These are phyloP conservation scores for Leucozona laternaria DNA, from an alignment of 2,888 invertebrate genomes.

Conservation along the genomic window DNA sequence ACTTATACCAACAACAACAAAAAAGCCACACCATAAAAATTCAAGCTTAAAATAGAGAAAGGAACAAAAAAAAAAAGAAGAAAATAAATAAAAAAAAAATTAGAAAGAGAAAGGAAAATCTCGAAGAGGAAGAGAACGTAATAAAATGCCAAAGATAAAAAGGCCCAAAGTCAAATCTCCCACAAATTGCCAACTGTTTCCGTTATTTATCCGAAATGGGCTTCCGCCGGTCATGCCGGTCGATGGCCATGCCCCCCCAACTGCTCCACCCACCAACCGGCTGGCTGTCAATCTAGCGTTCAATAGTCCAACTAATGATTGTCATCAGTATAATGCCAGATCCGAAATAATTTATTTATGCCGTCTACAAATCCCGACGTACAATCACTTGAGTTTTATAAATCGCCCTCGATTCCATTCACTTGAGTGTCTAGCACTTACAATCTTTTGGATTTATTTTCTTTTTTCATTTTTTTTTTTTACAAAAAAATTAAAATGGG, in stretches of 20 bases:
- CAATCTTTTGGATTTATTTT: constrained; percentile 17
- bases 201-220: constrained; percentile 49
- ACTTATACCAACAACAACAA: background rate
- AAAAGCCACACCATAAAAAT: constrained; percentile 40
- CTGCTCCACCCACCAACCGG: background rate
- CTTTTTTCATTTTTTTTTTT: background rate
- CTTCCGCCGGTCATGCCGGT: constrained; percentile 4
- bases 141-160: constrained; percentile 34
- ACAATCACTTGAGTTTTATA: constrained; percentile 68
- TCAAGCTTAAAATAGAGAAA: constrained; percentile 25
- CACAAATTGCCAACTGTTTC: constrained; percentile 61
- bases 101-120: constrained; percentile 1
- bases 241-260: background rate
- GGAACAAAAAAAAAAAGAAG: constrained; percentile 18
- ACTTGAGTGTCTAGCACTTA: constrained; percentile 61
- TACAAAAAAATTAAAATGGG: background rate
- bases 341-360: constrained; percentile 72
- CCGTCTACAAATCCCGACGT: constrained; percentile 50
- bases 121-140: constrained; percentile 7
- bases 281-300: constrained; percentile 52
- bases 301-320: constrained; percentile 73
- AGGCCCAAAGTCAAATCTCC: constrained; percentile 60
- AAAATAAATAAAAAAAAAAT: background rate
- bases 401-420: constrained; percentile 68
- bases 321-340: constrained; percentile 70